Evolutionary conservation across 1,140 invertebrate genomes (phyloP).

Genomic region (Cepaea nemoralis): DNA sequence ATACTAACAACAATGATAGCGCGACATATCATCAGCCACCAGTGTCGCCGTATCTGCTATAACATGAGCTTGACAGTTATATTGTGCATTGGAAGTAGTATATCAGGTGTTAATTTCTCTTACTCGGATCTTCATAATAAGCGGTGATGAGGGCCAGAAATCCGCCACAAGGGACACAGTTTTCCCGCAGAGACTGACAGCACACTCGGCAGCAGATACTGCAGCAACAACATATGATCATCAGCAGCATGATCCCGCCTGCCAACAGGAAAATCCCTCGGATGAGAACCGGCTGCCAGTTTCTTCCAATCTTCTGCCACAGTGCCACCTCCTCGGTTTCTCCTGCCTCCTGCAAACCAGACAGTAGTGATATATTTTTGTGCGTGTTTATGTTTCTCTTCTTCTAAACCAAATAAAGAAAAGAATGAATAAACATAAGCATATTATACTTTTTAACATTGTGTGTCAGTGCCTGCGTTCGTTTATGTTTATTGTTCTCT

Average conservation of each 20-base stretch:
- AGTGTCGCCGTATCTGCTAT: no score
- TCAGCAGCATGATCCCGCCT: neutral
- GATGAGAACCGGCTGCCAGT: conserved; percentile 20
- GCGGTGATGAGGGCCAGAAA: neutral
- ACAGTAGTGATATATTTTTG: neutral
- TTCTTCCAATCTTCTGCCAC: neutral
- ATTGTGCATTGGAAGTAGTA: no score
- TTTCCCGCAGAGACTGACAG: conserved; percentile 5
- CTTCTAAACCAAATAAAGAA: no score
- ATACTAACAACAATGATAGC: no score
- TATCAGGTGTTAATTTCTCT: no score
- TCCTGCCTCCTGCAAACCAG: neutral
- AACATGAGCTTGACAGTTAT: no score
- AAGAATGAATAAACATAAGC: no score
- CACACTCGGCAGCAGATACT: neutral
- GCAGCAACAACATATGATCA: conserved; percentile 25
- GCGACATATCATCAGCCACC: no score
- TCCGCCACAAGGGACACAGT: neutral
- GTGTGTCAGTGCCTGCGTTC: no score
- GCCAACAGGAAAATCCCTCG: neutral
- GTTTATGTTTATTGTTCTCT: no score
- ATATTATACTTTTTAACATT: no score
- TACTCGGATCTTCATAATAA: conserved; percentile 33
- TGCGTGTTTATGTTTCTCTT: neutral
- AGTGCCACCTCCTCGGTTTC: conserved; percentile 10